A percentile compares a stretch with the other conserved stretches of the same genome.
phyloP scores from a whole-genome alignment of 1,140 invertebrate species.

The Heliothis virescens region DNA sequence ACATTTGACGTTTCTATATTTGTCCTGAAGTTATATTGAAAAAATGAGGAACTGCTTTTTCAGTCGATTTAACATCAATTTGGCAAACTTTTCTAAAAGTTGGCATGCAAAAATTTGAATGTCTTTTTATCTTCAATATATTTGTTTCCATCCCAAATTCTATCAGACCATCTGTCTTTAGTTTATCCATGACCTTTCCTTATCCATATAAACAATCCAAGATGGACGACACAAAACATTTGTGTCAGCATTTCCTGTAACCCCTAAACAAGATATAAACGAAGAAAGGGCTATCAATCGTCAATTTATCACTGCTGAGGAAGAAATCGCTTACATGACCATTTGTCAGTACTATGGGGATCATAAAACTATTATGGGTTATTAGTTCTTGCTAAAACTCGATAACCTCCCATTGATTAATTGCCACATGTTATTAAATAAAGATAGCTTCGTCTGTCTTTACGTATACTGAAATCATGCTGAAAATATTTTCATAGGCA shows the following conservation, averaged over 20 bases:
- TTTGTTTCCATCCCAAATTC: background rate
- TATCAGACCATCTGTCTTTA: background rate
- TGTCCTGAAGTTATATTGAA: conserved; percentile 21
- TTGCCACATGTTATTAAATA: no score
- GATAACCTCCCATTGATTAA: background rate
- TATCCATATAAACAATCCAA: background rate
- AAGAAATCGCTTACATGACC: background rate
- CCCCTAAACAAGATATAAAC: background rate
- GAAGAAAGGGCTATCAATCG: conserved; percentile 1
- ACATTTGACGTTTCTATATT: conserved; percentile 34
- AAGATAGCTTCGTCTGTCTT: no score
- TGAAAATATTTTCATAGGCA: no score
- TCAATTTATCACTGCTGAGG: conserved; percentile 8
- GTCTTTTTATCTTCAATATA: background rate
- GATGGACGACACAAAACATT: background rate
- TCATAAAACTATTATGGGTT: conserved; percentile 5
- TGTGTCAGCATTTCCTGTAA: background rate
- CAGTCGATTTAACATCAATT: background rate
- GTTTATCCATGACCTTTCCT: background rate
- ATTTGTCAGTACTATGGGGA: background rate
- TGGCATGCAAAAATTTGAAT: background rate
- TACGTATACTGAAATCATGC: no score
- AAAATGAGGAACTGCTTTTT: conserved; percentile 15
- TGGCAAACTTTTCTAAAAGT: background rate
- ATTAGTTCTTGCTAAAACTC: background rate